Conservation (phyloP, 1,140 invertebrate species). For the Notospermus geniculatus region DNA sequence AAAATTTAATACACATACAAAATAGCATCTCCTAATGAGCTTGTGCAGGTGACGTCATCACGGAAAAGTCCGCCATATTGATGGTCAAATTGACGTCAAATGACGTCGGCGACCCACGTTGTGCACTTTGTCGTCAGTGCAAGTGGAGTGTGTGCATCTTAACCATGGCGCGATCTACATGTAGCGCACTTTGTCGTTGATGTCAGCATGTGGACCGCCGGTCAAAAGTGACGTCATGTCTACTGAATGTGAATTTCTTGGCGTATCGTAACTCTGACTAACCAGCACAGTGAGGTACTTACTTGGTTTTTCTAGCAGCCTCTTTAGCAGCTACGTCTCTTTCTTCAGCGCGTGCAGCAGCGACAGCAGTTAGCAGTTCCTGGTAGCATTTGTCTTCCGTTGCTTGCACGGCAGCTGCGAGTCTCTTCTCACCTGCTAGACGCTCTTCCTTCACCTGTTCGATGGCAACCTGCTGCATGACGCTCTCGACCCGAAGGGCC, state of each 20-base stretch:
- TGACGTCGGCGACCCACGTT: too few relatives aligned
- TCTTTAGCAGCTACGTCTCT: conserved; percentile 28
- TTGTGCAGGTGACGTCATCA: too few relatives aligned
- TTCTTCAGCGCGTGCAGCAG: conserved; percentile 30
- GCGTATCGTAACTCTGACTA: too few relatives aligned
- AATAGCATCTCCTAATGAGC: not conserved
- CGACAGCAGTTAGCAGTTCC: conserved; percentile 27
- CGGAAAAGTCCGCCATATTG: too few relatives aligned
- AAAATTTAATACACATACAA: too few relatives aligned
- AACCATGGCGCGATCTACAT: too few relatives aligned
- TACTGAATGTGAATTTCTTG: too few relatives aligned
- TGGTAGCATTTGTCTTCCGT: conserved; percentile 26
- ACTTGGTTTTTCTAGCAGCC: conserved; percentile 27
- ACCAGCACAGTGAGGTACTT: not conserved
- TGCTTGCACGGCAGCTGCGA: conserved; percentile 29
- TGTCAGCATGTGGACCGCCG: not conserved
- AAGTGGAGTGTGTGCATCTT: too few relatives aligned
- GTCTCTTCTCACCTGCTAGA: conserved; percentile 29
- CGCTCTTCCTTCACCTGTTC: conserved; percentile 40
- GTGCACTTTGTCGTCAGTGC: too few relatives aligned
- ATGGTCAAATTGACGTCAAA: too few relatives aligned
- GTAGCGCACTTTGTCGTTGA: too few relatives aligned
- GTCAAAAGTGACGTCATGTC: too few relatives aligned
- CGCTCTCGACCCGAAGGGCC: conserved; percentile 36
- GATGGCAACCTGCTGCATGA: conserved; percentile 42